Base-by-base conservation (phyloP, 2,113 vertebrate species). In the Balaenoptera acutorostrata region DNA sequence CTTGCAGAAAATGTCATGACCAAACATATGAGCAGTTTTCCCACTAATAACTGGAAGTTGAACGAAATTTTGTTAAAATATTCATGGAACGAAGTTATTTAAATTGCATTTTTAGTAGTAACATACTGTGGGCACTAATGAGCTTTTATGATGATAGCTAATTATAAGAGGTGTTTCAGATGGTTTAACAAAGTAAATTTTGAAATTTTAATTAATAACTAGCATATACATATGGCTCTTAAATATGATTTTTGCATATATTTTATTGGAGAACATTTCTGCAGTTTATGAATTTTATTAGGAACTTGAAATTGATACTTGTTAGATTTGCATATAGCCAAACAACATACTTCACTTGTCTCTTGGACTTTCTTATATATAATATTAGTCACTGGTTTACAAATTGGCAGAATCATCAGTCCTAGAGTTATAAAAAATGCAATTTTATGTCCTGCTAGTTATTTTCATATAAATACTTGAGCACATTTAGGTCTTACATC, bases 201-300 rank as follows among this genome's bases (percentile, higher is more conserved):
- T 90, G 57, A 72, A 86, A 88, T 83, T 89, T 89, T 63, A 90
- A 83, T 68, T 78, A 90, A 87, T 82, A 92, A 39, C 63, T 68
- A 33, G 3, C 27, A 74, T 91, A 91, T 93, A 52, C 36, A 31
- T 80, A 27, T 69, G 25, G 1, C 33, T 84, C 55, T 71, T 85
- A 80, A 92, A 66, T 85, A 69, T 6, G 29, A 57, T 55, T 80
- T 90, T 90, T 29, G 18, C 52, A 36, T 63, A 21, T 69, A 69
- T 94, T 90, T 78, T 52, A 69, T 39, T 89, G 31, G 31, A 41
- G 57, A 69, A 55, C 71, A 49, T 63, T 63, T 77, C 39, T 72
- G 23, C 6, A 66, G 25, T 72, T 90, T 78, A 8, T 39, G 18
- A 18, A 55, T 88, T 92, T 95, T 95, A 72, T 84, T 75, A 88